Conservation (phyloP, 1,140 invertebrate species). For the Plectrocnemia conspersa region DNA sequence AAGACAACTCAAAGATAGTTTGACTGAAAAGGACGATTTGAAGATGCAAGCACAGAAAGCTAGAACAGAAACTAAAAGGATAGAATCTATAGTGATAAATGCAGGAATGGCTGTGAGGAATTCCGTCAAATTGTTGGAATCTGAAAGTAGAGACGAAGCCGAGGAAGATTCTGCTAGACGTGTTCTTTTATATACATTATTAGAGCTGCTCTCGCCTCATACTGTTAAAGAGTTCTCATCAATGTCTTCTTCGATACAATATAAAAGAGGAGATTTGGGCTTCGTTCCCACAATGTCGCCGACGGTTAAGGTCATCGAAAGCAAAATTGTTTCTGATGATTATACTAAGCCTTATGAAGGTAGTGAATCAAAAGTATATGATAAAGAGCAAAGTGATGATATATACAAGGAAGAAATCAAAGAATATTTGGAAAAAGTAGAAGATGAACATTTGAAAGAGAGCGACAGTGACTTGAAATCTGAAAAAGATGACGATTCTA, state of each 20-base stretch:
- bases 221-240: slow-evolving; percentile 34
- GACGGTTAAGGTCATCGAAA: slow-evolving; percentile 1
- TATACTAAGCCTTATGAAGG: no score
- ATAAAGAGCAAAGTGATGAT: no score
- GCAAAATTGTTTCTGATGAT: no score
- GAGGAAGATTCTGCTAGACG: slow-evolving; percentile 50
- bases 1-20: slow-evolving; percentile 54
- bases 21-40: slow-evolving; percentile 48
- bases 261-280: slow-evolving; percentile 55
- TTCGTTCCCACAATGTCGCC: slow-evolving; percentile 46
- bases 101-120: slow-evolving; percentile 55
- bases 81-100: slow-evolving; percentile 55
- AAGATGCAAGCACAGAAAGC: slow-evolving; percentile 48
- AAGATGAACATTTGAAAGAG: slow-evolving; percentile 31
- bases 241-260: slow-evolving; percentile 45
- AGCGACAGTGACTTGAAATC: not conserved
- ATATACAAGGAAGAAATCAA: no score
- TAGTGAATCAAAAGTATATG: no score
- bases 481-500: no score
- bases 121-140: slow-evolving; percentile 52
- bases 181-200: slow-evolving; percentile 51
- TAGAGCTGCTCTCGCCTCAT: slow-evolving; percentile 45
- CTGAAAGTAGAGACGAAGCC: slow-evolving; percentile 38
- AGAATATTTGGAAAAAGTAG: slow-evolving; percentile 27
- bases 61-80: slow-evolving; percentile 49